A percentile compares a stretch with the other conserved stretches of the same genome.
phyloP scores from a whole-genome alignment of 2,888 invertebrate genomes.

The Tridacna gigas region DNA sequence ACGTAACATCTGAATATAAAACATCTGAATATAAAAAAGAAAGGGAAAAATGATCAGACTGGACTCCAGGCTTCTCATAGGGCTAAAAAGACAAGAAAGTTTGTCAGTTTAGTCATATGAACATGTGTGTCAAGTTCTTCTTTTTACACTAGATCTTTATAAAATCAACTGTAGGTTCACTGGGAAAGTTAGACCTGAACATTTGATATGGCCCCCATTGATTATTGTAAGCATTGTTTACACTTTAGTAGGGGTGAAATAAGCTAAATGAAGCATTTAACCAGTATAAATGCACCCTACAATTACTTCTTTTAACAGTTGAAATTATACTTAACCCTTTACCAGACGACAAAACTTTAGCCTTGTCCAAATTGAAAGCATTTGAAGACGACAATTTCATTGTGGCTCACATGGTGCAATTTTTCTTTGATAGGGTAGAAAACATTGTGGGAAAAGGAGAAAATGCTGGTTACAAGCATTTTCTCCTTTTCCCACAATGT shows the following conservation, averaged over 20 bases:
- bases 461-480: neutral
- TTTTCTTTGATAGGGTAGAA: neutral
- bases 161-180: neutral
- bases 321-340: neutral
- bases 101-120: neutral
- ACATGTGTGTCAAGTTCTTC: neutral
- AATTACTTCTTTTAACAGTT: slow-evolving; percentile 18
- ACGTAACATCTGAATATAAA: no score
- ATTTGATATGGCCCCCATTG: neutral
- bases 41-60: no score
- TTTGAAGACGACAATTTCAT: neutral
- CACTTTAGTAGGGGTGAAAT: slow-evolving; percentile 6
- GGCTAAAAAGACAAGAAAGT: neutral
- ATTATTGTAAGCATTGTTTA: neutral
- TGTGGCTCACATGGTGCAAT: neutral
- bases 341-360: neutral
- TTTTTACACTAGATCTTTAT: no score
- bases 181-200: neutral
- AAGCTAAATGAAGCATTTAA: slow-evolving; percentile 21
- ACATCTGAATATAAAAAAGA: no score
- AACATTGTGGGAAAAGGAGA: neutral
- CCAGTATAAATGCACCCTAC: slow-evolving; percentile 6
- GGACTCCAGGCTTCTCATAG: no score
- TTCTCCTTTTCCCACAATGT: neutral
- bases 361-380: neutral